phyloP scores from a whole-genome alignment of 2,888 invertebrate species.

The Heteropelma amictum region DNA sequence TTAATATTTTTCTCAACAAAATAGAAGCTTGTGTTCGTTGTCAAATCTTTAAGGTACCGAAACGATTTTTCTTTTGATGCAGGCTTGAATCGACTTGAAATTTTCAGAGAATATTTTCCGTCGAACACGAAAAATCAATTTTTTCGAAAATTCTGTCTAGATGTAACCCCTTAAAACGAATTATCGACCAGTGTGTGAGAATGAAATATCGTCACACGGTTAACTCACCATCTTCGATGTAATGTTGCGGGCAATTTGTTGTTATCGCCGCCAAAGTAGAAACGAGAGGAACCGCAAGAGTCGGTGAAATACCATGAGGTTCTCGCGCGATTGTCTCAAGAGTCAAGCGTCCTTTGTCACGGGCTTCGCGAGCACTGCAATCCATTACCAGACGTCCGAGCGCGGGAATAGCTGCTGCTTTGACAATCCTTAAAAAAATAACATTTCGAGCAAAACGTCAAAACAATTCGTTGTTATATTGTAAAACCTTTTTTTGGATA shows the following conservation, averaged over 20 bases:
- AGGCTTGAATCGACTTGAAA: too few species aligned
- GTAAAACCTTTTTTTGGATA: too few species aligned
- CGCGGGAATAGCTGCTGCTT: constrained; percentile 82
- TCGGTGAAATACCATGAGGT: constrained; percentile 67
- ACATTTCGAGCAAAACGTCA: background rate
- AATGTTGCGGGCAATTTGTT: constrained; percentile 79
- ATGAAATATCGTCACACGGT: background rate
- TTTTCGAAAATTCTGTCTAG: too few species aligned
- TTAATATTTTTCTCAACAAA: too few species aligned
- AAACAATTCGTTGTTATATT: background rate
- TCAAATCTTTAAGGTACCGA: too few species aligned
- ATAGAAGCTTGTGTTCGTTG: too few species aligned
- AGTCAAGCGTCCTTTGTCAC: constrained; percentile 81
- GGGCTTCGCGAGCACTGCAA: constrained; percentile 78
- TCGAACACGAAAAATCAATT: too few species aligned
- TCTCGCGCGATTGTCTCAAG: constrained; percentile 75
- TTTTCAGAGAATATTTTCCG: too few species aligned
- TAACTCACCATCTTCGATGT: constrained; percentile 81
- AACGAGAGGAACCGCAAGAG: constrained; percentile 81
- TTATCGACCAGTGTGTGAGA: too few species aligned
- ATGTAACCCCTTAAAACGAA: too few species aligned
- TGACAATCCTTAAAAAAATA: constrained; percentile 78
- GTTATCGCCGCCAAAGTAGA: constrained; percentile 82
- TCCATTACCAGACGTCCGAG: constrained; percentile 81
- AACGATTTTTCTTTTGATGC: too few species aligned